Base-by-base conservation (phyloP, 2,888 invertebrate genomes). In the Imbricaverruca yamaguchii region DNA sequence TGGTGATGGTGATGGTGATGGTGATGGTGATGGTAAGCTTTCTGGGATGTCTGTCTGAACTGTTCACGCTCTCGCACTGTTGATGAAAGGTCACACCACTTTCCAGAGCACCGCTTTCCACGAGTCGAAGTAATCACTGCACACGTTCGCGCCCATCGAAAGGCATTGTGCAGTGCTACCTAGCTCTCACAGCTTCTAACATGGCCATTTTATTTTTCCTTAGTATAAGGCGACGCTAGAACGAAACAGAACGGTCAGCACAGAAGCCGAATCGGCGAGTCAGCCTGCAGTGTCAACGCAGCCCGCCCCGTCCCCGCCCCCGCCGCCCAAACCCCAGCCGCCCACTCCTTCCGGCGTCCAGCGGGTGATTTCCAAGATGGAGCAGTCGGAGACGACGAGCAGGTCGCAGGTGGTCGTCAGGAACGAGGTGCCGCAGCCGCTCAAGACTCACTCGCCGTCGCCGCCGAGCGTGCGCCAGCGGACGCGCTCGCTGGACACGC, bases 151-250 rank as follows among this genome's bases (percentile, higher is more conserved):
- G 69, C 53, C 18, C 74, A 8, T 21, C 53, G 10, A 53, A 10
- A 11, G 55, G 55, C 74, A 55, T 23, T 53, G 21, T 55, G 25
- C 11, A 67, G 23, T 53, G 53, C 55, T 21, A 21, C 15, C 55
- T 55, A 21, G 10, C 74, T 0, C 55, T 74, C 15, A 9, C 53
- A 4, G 69, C 65, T 69, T 53, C 74, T 74, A 74, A 53, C 74
- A 15, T 55, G 55, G 23, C 12, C 55, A 10, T 13, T 55, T 18
- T 65, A 65, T 21, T 74, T 53, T 53, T 11, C 74, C 74, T 21
- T 74, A 74, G 74, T 74, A 74, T 74, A 74, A 74, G 39, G 53
- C 74, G 55, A 55, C 74, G 74, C 74, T 74, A 55, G 74, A 53
- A 11, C 53, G 18, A 21, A 21, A 11, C 74, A 0, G 13, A 1